phyloP scores from a whole-genome alignment of 2,888 invertebrate species.

The Ornithoptera priamus region DNA sequence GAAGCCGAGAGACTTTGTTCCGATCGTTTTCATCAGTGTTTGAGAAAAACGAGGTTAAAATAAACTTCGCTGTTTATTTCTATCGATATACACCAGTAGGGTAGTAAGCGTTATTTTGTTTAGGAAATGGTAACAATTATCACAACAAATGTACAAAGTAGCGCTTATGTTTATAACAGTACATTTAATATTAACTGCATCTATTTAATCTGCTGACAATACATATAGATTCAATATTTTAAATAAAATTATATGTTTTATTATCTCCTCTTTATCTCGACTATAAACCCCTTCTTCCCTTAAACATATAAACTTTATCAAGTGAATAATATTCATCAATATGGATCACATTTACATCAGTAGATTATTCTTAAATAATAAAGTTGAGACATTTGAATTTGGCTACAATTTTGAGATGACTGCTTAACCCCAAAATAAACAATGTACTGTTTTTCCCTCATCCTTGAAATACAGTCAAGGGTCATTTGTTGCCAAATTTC shows the following conservation, averaged over 20 bases:
- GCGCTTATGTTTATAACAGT: too few species aligned
- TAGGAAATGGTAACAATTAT: too few species aligned
- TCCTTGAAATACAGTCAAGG: conserved; percentile 70
- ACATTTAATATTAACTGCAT: too few species aligned
- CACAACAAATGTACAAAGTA: too few species aligned
- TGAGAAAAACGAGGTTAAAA: background rate
- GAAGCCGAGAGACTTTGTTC: conserved; percentile 9
- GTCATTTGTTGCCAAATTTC: conserved; percentile 69
- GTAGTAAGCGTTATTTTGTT: background rate
- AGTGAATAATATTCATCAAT: background rate
- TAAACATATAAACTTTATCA: too few species aligned
- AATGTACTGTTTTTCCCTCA: conserved; percentile 49
- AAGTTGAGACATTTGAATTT: conserved; percentile 9
- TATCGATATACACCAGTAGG: background rate
- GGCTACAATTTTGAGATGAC: background rate
- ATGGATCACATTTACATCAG: background rate
- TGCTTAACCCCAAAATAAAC: conserved; percentile 15
- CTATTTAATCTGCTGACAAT: too few species aligned
- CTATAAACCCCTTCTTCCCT: too few species aligned
- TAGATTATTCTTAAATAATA: background rate
- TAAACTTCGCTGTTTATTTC: conserved; percentile 1
- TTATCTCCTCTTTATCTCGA: too few species aligned
- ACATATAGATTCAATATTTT: too few species aligned
- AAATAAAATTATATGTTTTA: too few species aligned
- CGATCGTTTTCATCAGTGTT: conserved; percentile 16